Base-by-base conservation (phyloP, 2,888 invertebrate genomes). In the Platycheirus rosarum region DNA sequence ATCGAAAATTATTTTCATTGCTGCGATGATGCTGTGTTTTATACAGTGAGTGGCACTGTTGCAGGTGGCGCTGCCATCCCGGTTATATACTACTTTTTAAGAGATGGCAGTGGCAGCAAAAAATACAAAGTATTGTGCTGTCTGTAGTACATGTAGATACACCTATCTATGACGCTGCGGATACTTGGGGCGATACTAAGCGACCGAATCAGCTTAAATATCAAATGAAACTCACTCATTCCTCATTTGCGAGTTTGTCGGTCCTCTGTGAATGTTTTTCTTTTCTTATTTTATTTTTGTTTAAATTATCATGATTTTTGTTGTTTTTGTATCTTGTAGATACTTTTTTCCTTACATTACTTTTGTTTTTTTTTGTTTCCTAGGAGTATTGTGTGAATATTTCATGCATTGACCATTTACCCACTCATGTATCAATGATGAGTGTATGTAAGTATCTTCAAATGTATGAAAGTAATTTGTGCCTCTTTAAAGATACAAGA, bases 21-120 rank as follows among this genome's bases (percentile, higher is more conserved):
- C 63, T 63, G 18, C 71, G 35, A 63, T 57, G 68, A 66, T 79
- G 77, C 71, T 82, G 71, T 63, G 57, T 77, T 71, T 60, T 76
- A 32, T 63, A 49, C 32, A 40, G 71, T 68, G 77, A 69, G 49
- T 73, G 57, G 82, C 63, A 63, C 68, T 71, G 71, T 73, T 71
- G 82, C 82, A 82, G 82, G 82, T 82, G 82, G 82, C 71, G 76
- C 82, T 82, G 71, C 63, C 68, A 82, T 82, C 82, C 63, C 62
- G 53, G 53, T 82, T 82, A 82, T 82, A 55, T 82, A 82, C 77
- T 65, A 51, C 68, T 70, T 55, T 76, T 71, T 71, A 60, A 76
- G 66, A 82, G n/a, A n/a, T n/a, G n/a, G 76, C 65, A 77, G n/a
- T n/a, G 73, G 62, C 69, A 62, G 14, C 65, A 46, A 75, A 80